Conservation (phyloP, 2,113 vertebrate species). For the Trichechus manatus region DNA sequence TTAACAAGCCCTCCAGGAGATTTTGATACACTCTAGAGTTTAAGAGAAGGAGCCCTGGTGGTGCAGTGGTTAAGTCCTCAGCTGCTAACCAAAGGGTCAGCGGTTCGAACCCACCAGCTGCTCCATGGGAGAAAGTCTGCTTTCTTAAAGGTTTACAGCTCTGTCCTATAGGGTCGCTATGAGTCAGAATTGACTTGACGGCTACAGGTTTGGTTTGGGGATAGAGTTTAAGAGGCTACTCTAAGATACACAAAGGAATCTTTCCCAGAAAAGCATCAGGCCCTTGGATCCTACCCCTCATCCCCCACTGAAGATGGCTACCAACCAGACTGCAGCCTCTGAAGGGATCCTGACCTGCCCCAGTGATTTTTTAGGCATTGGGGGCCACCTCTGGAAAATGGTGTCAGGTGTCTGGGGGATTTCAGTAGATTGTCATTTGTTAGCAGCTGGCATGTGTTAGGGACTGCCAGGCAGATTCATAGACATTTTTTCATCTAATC, state of each 20-base stretch:
- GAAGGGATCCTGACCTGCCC: background rate
- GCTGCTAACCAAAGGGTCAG: no score
- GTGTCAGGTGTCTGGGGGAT: background rate
- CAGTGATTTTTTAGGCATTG: background rate
- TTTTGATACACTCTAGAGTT: background rate
- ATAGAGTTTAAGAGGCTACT: background rate
- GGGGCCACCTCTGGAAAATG: background rate
- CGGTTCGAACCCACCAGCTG: no score
- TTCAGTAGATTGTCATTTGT: background rate
- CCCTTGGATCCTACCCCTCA: background rate
- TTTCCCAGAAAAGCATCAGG: background rate
- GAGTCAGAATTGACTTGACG: no score
- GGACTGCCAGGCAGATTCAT: background rate
- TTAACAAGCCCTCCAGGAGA: background rate
- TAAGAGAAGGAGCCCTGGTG: background rate
- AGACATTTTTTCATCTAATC: slow-evolving; percentile 31
- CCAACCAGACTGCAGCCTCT: background rate
- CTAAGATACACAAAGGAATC: background rate
- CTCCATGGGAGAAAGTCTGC: no score
- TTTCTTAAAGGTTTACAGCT: no score
- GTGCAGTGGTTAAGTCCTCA: no score
- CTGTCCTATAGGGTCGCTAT: no score
- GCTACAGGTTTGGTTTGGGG: no score
- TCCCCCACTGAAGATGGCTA: background rate
- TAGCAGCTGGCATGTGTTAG: background rate